These are phyloP conservation scores for Holocentrus rufus DNA, from an alignment of 2,797 vertebrate species.

Conservation along the genomic window DNA sequence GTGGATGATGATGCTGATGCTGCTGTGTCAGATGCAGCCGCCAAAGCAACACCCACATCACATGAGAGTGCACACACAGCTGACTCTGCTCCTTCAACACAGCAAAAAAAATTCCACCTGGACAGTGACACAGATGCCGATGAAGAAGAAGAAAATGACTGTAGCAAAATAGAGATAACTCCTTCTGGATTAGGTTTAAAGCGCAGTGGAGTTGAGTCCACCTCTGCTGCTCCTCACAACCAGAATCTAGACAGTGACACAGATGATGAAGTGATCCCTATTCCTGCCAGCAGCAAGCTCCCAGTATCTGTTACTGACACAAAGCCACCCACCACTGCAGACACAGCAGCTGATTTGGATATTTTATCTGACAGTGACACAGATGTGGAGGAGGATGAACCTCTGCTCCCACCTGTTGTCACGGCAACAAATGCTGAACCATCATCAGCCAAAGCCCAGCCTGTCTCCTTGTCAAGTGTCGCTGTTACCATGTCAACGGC, in stretches of 20 bases:
- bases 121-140: conserved; percentile 78
- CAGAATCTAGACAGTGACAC: conserved; percentile 66
- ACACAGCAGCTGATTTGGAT: conserved; percentile 29
- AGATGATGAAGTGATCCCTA: conserved; percentile 58
- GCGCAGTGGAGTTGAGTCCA: conserved; percentile 19
- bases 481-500: not conserved
- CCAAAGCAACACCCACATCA: conserved; percentile 33
- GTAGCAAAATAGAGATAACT: conserved; percentile 28
- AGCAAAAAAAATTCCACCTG: conserved; percentile 49
- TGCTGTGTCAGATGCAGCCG: conserved; percentile 38
- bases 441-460: not conserved
- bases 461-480: not conserved
- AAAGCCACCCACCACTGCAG: conserved; percentile 5
- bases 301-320: not conserved
- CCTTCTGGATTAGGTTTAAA: conserved; percentile 30
- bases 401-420: conserved; percentile 21
- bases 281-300: conserved; percentile 18
- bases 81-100: conserved; percentile 29
- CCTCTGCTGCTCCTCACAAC: not conserved
- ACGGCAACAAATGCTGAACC: not conserved
- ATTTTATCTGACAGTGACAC: conserved; percentile 80
- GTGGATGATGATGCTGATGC: conserved; percentile 69
- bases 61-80: conserved; percentile 21
- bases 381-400: conserved; percentile 70
- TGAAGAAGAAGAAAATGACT: conserved; percentile 52